Base-by-base conservation (phyloP, 2,888 invertebrate species). In the Nemurella pictetii region DNA sequence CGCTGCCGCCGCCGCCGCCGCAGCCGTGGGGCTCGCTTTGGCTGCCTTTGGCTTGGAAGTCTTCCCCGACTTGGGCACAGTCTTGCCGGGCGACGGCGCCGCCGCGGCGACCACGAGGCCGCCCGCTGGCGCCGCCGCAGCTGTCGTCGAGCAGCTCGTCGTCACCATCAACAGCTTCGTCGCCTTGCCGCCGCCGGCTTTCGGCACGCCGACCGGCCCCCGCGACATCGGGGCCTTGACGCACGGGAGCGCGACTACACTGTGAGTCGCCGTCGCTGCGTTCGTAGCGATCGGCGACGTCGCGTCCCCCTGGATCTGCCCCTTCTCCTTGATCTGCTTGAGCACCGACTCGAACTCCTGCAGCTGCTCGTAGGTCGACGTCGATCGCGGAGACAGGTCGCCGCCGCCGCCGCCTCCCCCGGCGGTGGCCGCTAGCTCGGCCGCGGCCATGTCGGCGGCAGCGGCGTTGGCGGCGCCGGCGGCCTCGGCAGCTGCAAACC, bases 271-370 rank as follows among this genome's bases (percentile, higher is more conserved):
- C 29, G 86, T 80, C 72, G 77, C 84, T 28, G 85, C 32, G 26
- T 75, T 82, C 72, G 81, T 72, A n/a, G 83, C 84, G 32, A 80
- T 35, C 73, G 85, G 84, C 15, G 83, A 72, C 28, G 80, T 86
- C 82, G 84, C 85, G 25, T 86, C 83, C 75, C 78, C 86, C n/a
- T 87, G 86, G 73, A 86, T 83, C 28, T 82, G 72, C 0, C 82
- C 82, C 28, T 82, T 82, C 89, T 95, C 95, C 89, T 95, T 95
- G 88, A 89, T 88, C 91, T 95, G 95, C 88, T 96, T 95, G 86
- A 96, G 91, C 0, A 96, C 95, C 91, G 95, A 94, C 89, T 96
- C 96, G 88, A 96, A 96, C 89, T 96, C 96, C 84, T 95, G 91
- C 9, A 96, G 89, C 88, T 96, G 96, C 89, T 96, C 95, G 83